phyloP scores from a whole-genome alignment of 2,113 vertebrate species.

The Phylloscopus trochilus region DNA sequence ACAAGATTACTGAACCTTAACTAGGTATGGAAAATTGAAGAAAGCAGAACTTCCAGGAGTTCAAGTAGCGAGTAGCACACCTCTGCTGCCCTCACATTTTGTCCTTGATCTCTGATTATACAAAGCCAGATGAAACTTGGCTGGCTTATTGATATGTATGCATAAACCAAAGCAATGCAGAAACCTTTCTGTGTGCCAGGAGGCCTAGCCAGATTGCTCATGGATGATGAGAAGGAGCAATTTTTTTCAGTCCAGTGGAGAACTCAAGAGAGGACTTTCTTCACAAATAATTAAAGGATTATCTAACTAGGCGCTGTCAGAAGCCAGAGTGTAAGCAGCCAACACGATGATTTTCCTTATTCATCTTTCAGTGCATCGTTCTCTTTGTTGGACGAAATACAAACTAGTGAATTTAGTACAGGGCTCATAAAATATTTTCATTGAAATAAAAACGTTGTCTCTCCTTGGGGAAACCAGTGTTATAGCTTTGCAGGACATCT shows the following conservation, averaged over 20 bases:
- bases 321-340: not conserved
- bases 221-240: not conserved
- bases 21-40: not conserved
- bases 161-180: not conserved
- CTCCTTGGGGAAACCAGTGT: not conserved
- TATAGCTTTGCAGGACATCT: not conserved
- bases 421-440: not conserved
- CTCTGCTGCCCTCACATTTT: not conserved
- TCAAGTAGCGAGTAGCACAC: not conserved
- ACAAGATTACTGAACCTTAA: not conserved
- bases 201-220: not conserved
- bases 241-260: not conserved
- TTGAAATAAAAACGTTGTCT: not conserved
- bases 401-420: not conserved
- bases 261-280: not conserved
- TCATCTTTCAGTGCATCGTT: not conserved
- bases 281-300: not conserved
- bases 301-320: not conserved
- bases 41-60: not conserved
- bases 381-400: not conserved
- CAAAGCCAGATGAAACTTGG: not conserved
- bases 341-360: not conserved
- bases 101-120: not conserved
- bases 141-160: not conserved
- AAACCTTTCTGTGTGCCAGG: not conserved